These are phyloP conservation scores for Bungarus multicinctus DNA, from an alignment of 2,113 vertebrate genomes.

Conservation along the genomic window DNA sequence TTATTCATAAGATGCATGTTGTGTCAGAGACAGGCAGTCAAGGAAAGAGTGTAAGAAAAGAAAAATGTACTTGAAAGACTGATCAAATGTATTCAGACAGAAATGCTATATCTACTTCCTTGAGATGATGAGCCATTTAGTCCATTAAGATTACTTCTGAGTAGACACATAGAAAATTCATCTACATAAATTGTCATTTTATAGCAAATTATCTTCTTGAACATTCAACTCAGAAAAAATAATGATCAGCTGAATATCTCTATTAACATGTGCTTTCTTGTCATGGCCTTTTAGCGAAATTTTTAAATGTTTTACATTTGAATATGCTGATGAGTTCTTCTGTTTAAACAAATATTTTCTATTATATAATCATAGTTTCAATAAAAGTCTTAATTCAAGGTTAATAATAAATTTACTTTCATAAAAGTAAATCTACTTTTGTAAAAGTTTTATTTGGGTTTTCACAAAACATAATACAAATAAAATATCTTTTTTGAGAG, in stretches of 20 bases:
- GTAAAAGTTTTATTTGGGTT: too few species aligned
- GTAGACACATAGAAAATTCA: not conserved
- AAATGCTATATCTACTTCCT: not conserved
- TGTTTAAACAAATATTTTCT: constrained; percentile 47
- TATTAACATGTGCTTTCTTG: not conserved
- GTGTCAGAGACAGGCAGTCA: not conserved
- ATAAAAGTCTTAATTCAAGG: not conserved
- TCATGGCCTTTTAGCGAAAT: constrained; percentile 20
- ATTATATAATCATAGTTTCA: constrained; percentile 43
- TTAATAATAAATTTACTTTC: not conserved
- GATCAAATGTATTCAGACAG: not conserved
- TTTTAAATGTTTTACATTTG: constrained; percentile 8
- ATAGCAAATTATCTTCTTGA: not conserved
- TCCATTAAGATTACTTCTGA: not conserved
- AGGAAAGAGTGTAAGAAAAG: too few species aligned
- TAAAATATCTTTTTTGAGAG: too few species aligned
- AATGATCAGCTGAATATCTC: not conserved
- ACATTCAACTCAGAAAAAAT: not conserved
- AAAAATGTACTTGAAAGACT: not conserved
- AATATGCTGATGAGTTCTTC: constrained; percentile 34
- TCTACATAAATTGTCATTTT: not conserved
- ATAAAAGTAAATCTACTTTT: not conserved
- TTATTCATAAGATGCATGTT: not conserved
- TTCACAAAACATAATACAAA: too few species aligned
- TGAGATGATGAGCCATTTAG: not conserved